Conservation (phyloP, 2,113 vertebrate genomes). For the Pedionomus torquatus region DNA sequence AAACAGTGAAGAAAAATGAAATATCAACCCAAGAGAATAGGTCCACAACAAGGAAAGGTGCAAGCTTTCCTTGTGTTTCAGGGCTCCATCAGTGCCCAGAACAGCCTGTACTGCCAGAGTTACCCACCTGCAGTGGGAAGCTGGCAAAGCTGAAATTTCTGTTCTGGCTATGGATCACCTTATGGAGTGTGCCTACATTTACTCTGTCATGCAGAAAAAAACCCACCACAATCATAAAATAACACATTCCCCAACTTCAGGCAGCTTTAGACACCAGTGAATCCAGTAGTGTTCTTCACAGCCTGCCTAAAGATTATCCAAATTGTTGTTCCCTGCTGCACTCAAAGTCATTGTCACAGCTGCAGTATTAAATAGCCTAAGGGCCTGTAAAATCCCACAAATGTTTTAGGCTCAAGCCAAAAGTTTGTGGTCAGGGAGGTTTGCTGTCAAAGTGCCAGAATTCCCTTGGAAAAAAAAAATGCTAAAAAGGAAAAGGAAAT, state of each 20-base stretch:
- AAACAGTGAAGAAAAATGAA: not conserved
- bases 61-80: not conserved
- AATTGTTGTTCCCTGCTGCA: not conserved
- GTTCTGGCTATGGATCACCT: not conserved
- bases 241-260: not conserved
- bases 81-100: not conserved
- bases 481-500: not conserved
- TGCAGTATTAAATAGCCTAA: not conserved
- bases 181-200: not conserved
- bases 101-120: not conserved
- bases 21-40: not conserved
- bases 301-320: not conserved
- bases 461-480: rapidly evolving
- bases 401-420: not conserved
- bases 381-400: not conserved
- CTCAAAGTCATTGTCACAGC: constrained; percentile 23
- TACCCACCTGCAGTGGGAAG: not conserved
- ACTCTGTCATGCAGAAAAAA: not conserved
- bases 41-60: not conserved
- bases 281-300: not conserved
- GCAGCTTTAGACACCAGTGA: not conserved
- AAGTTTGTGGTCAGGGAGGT: not conserved
- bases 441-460: not conserved
- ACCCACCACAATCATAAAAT: not conserved
- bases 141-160: not conserved